Conservation (phyloP, 2,113 vertebrate genomes). For the Serinus canaria region DNA sequence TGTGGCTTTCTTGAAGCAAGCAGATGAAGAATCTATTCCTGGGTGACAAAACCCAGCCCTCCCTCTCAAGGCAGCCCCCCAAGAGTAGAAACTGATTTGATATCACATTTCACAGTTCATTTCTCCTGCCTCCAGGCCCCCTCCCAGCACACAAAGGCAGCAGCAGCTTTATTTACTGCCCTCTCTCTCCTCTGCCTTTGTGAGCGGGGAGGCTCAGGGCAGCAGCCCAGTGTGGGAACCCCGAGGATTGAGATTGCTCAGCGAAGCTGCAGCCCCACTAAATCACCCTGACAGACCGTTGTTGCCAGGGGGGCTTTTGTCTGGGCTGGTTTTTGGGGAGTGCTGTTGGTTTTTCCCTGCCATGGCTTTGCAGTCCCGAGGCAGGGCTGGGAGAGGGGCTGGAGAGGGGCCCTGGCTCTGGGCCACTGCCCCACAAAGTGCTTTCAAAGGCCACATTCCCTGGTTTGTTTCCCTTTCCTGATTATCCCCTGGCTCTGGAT, state of each 20-base stretch:
- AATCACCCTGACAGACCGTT: conserved; percentile 75
- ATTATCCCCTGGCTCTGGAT: neutral
- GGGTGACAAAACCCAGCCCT: neutral
- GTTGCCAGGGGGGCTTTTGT: conserved; percentile 42
- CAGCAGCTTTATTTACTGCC: conserved; percentile 66
- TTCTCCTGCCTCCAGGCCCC: conserved; percentile 51
- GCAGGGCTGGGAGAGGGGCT: neutral
- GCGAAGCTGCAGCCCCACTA: conserved; percentile 57
- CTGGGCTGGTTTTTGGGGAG: neutral
- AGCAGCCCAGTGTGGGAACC: conserved; percentile 53
- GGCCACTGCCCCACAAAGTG: neutral
- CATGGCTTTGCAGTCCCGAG: neutral
- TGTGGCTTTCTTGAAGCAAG: neutral
- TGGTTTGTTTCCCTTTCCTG: neutral
- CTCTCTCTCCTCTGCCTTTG: conserved; percentile 67
- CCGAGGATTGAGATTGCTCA: conserved; percentile 58
- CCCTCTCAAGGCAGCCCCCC: neutral
- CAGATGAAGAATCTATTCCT: neutral
- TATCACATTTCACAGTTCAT: conserved; percentile 68
- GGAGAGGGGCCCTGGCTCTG: neutral
- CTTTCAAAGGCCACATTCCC: neutral
- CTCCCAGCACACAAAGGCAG: conserved; percentile 66
- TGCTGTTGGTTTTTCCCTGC: conserved; percentile 1
- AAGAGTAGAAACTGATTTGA: conserved; percentile 70
- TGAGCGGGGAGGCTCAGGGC: conserved; percentile 31